Evolutionary conservation across 2,113 vertebrate species (phyloP).

Genomic region (Cacatua alba): DNA sequence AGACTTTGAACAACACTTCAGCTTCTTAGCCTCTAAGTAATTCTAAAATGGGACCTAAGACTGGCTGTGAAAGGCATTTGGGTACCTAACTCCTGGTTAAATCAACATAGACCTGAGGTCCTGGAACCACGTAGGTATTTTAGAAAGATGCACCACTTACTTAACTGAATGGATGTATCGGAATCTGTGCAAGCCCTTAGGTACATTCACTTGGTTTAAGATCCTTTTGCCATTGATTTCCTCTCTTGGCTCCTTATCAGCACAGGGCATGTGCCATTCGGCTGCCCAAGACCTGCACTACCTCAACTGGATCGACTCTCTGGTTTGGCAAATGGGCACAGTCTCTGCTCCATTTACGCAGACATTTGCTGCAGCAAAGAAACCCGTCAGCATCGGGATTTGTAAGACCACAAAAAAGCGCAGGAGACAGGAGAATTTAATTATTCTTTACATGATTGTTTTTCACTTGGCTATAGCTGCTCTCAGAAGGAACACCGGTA

Average conservation of each 20-base stretch:
- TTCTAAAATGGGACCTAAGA: neutral
- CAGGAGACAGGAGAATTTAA: neutral
- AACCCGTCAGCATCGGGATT: neutral
- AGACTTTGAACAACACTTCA: neutral
- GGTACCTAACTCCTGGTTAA: neutral
- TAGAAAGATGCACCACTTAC: fast-evolving
- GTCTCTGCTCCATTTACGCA: fast-evolving
- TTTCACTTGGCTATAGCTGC: neutral
- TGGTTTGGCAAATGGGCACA: fast-evolving
- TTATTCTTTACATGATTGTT: neutral
- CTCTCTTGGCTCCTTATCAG: neutral
- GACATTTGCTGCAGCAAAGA: neutral
- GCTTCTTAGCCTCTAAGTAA: neutral
- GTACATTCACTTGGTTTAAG: neutral
- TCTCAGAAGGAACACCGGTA: neutral
- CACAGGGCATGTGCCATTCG: neutral
- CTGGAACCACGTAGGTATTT: fast-evolving
- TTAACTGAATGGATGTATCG: too few relatives aligned
- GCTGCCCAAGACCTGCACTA: neutral
- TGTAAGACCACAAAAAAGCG: neutral
- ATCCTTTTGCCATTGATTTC: neutral
- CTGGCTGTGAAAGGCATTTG: too few relatives aligned
- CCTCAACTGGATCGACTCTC: neutral
- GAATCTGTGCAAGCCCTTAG: neutral
- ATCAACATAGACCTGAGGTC: neutral